Percentiles rank a stretch among this genome's conserved stretches.
Conservation (phyloP, 2,888 invertebrate species). For the Phaedon cochleariae region DNA sequence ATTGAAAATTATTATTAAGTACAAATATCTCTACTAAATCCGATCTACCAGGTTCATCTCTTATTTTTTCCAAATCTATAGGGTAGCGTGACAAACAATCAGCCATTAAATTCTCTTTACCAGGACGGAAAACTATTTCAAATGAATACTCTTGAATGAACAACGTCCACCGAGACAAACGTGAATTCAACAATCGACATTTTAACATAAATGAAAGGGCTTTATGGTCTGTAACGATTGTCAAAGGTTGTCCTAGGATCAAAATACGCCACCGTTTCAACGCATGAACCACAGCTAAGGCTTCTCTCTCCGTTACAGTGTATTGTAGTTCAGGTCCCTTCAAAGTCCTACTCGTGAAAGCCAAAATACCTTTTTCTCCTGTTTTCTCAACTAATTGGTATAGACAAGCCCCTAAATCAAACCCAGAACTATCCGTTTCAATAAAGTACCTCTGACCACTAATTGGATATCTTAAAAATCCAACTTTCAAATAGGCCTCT, state of each 20-base stretch:
- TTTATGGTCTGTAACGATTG: slow-evolving; percentile 20
- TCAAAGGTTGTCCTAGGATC: slow-evolving; percentile 8
- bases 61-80: background rate
- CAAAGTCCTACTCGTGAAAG: slow-evolving; percentile 15
- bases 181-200: slow-evolving; percentile 8
- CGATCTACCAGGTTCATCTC: background rate
- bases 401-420: slow-evolving; percentile 20
- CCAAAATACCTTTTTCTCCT: background rate
- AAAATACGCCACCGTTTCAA: slow-evolving; percentile 14
- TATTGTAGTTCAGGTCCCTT: slow-evolving; percentile 12
- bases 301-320: slow-evolving; percentile 23
- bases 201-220: slow-evolving; percentile 15
- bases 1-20: too few species aligned
- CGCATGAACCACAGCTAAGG: slow-evolving; percentile 9
- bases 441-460: slow-evolving; percentile 10
- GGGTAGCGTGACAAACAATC: slow-evolving; percentile 20
- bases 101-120: slow-evolving; percentile 19
- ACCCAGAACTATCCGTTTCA: slow-evolving; percentile 15
- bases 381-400: slow-evolving; percentile 11
- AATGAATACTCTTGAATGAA: slow-evolving; percentile 15
- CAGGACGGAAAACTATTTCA: slow-evolving; percentile 8
- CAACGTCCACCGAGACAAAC: slow-evolving; percentile 17
- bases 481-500: slow-evolving; percentile 1
- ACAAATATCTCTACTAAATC: too few species aligned
- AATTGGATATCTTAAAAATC: slow-evolving; percentile 12